These are phyloP conservation scores for Ramphastos sulfuratus DNA, from an alignment of 2,113 vertebrate genomes.

Conservation along the genomic window DNA sequence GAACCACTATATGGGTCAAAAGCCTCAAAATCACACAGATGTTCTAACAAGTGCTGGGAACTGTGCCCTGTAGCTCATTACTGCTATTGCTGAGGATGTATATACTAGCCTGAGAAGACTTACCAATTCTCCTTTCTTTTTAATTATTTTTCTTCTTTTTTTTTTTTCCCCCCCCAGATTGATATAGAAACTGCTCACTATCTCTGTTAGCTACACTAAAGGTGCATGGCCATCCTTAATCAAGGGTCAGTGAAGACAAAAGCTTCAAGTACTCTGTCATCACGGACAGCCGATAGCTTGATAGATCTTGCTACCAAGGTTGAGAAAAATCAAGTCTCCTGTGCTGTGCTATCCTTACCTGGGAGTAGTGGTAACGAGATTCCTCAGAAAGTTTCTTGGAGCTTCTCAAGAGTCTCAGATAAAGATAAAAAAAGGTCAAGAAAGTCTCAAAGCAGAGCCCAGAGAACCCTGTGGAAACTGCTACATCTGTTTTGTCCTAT, in stretches of 20 bases:
- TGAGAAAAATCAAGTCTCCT: background rate
- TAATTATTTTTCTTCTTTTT: too few relatives aligned
- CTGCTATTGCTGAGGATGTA: background rate
- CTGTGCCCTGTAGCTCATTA: background rate
- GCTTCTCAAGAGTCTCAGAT: background rate
- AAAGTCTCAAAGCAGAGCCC: background rate
- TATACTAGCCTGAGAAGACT: background rate
- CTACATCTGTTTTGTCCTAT: background rate
- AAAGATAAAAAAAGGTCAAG: background rate
- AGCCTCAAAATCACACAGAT: background rate
- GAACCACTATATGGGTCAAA: background rate
- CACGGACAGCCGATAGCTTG: background rate
- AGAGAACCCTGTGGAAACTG: background rate
- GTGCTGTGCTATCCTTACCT: background rate
- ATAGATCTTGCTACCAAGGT: background rate
- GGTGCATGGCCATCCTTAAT: background rate
- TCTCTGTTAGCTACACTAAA: too few relatives aligned
- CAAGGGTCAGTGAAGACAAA: background rate
- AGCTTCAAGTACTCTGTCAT: background rate
- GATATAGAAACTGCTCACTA: too few relatives aligned
- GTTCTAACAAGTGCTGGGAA: background rate
- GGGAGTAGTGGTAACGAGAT: background rate
- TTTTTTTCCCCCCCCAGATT: background rate
- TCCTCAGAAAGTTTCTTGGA: background rate
- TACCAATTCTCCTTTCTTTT: rapidly evolving